Conservation (phyloP, 2,797 vertebrate species). For the Macroramphosus scolopax region DNA sequence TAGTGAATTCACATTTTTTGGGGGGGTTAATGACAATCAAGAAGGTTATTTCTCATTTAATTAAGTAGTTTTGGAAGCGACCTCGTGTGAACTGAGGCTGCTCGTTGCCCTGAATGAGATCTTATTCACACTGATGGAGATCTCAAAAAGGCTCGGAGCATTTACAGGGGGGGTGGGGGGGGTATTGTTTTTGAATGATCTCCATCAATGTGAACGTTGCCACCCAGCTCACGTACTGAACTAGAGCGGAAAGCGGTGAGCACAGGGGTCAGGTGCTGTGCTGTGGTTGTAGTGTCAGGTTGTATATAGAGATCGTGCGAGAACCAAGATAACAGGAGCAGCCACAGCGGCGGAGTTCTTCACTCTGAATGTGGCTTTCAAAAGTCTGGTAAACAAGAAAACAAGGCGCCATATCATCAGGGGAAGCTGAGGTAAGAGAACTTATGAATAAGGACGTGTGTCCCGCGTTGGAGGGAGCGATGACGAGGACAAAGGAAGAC, state of each 20-base stretch:
- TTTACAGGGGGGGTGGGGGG: too few species aligned
- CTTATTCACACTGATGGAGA: slow-evolving; percentile 47
- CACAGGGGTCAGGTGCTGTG: slow-evolving; percentile 20
- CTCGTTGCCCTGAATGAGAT: slow-evolving; percentile 47
- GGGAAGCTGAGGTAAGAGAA: slow-evolving; percentile 16
- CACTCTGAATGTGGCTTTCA: slow-evolving; percentile 37
- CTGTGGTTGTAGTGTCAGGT: slow-evolving; percentile 35
- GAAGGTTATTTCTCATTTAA: slow-evolving; percentile 28
- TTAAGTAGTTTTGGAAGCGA: too few species aligned
- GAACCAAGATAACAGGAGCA: slow-evolving; percentile 20
- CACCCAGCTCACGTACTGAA: slow-evolving; percentile 24
- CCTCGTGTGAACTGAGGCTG: slow-evolving; percentile 14
- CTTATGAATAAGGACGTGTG: too few species aligned
- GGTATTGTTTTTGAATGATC: slow-evolving; percentile 1
- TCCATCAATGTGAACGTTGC: slow-evolving; percentile 36
- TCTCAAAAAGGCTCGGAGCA: neutral
- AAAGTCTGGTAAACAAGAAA: slow-evolving; percentile 47
- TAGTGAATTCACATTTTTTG: slow-evolving; percentile 54
- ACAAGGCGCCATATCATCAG: slow-evolving; percentile 34
- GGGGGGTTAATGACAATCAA: slow-evolving; percentile 38
- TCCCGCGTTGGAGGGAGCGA: slow-evolving; percentile 39
- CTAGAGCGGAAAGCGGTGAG: slow-evolving; percentile 21
- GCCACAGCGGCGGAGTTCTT: slow-evolving; percentile 28
- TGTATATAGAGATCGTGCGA: too few species aligned
- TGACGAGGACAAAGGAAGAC: slow-evolving; percentile 33